Conservation (phyloP, 2,797 vertebrate genomes). For the Poeciliopsis gracilis region DNA sequence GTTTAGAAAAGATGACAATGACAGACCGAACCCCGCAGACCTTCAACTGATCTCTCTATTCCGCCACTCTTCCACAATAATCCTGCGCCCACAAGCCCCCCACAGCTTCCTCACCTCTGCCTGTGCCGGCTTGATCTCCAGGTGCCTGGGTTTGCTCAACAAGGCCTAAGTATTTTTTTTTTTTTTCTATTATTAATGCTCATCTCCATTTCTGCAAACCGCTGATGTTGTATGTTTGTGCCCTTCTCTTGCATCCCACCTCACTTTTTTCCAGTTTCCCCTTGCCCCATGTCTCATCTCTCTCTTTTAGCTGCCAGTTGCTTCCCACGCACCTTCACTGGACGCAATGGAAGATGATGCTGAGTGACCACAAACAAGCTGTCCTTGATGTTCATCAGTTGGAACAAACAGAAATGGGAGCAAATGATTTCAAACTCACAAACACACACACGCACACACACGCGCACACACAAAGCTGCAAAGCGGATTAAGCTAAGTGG, state of each 20-base stretch:
- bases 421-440: slow-evolving; percentile 27
- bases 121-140: slow-evolving; percentile 44
- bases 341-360: slow-evolving; percentile 31
- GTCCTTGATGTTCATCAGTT: slow-evolving; percentile 52
- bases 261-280: slow-evolving; percentile 10
- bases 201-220: slow-evolving; percentile 54
- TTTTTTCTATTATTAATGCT: slow-evolving; percentile 61
- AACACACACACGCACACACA: slow-evolving; percentile 19
- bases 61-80: slow-evolving; percentile 52
- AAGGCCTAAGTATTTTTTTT: slow-evolving; percentile 58
- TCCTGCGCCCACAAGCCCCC: slow-evolving; percentile 40
- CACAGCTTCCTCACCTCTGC: slow-evolving; percentile 55
- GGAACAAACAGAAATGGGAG: slow-evolving; percentile 23
- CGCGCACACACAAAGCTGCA: slow-evolving; percentile 52
- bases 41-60: slow-evolving; percentile 69
- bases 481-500: slow-evolving; percentile 82
- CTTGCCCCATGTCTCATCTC: slow-evolving; percentile 28
- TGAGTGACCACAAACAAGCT: slow-evolving; percentile 31
- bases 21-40: slow-evolving; percentile 77
- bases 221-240: slow-evolving; percentile 34
- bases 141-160: slow-evolving; percentile 58
- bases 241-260: slow-evolving; percentile 13
- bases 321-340: slow-evolving; percentile 46
- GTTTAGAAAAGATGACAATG: slow-evolving; percentile 78
- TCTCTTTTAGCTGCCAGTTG: slow-evolving; percentile 25